Evolutionary conservation across 2,113 vertebrate species (phyloP), one percentile per base, ranked within the genome.

Genomic region (Ciconia boyciana): DNA sequence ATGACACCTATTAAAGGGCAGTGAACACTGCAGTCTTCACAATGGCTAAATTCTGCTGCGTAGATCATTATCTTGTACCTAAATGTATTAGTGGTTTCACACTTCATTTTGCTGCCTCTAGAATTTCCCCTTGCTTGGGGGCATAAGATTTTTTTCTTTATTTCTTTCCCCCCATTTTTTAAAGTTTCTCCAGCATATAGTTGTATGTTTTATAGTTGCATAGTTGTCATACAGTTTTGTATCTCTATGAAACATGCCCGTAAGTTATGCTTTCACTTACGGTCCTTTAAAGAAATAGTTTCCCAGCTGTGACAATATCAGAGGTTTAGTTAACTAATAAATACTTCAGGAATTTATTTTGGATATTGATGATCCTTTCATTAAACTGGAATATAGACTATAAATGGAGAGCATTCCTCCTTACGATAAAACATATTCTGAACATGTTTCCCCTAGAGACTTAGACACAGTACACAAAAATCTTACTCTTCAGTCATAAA

Each of bases 251-350:
- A 91, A 88, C 66, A 62, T 54, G 71, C 29, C 21, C 75, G 64
- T 75, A 81, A 97, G 89, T 96, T 91, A 93, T 39, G 76, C 87
- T 91, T 76, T 93, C 92, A 87, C 55, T 78, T 77, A 57, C 0
- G 13, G 85, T 26, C 83, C 88, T 90, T 84, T 76, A 90, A 89
- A 94, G 74, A 78, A 96, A 91, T 39, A 84, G 71, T 41, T 91
- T 79, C 76, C 52, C 52, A 87, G 29, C 82, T 68, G 25, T 60
- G 84, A 71, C 68, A 82, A 60, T 71, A 87, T 80, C 43, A 54
- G 72, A 89, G 85, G 69, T 62, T 94, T 70, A 55, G 84, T 89
- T 95, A 94, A 91, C 68, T 74, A 95, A 93, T 71, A 91, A 96
- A 93, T 51, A 94, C 86, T 94, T 88, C 61, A 90, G 76, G 78